phyloP scores from a whole-genome alignment of 2,888 invertebrate genomes.

The Hyposoter dolosus region DNA sequence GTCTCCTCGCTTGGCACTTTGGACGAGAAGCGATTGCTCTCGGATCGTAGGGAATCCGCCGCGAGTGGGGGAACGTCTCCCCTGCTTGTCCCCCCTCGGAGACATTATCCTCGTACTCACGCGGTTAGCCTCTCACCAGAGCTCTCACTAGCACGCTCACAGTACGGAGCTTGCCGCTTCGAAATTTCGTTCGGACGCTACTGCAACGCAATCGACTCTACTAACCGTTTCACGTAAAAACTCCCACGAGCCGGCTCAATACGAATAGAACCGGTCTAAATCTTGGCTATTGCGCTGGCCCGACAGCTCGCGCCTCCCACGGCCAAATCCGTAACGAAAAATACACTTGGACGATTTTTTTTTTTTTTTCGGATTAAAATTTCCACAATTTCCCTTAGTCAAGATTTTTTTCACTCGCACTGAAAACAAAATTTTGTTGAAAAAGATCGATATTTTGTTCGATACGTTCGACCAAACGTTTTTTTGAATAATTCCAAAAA shows the following conservation, averaged over 20 bases:
- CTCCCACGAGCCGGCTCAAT: constrained; percentile 48
- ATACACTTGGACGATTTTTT: constrained; percentile 59
- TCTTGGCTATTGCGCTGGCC: constrained; percentile 76
- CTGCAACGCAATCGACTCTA: constrained; percentile 65
- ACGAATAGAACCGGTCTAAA: constrained; percentile 80
- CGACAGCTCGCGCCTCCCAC: constrained; percentile 68
- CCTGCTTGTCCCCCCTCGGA: constrained; percentile 42
- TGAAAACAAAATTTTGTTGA: too few relatives aligned
- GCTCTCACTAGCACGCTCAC: constrained; percentile 22
- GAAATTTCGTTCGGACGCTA: constrained; percentile 50
- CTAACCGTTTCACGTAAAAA: constrained; percentile 75
- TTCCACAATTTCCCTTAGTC: not conserved
- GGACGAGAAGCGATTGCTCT: constrained; percentile 19
- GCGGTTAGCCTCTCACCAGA: constrained; percentile 49
- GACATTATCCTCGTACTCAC: constrained; percentile 39
- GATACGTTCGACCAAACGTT: too few relatives aligned
- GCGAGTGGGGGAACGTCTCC: constrained; percentile 25
- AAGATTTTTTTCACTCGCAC: not conserved
- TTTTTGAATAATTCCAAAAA: too few relatives aligned
- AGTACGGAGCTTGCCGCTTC: constrained; percentile 36
- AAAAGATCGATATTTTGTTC: too few relatives aligned
- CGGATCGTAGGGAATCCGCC: not conserved
- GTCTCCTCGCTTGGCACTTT: constrained; percentile 13
- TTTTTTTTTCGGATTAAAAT: constrained; percentile 14
- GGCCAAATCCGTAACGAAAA: constrained; percentile 60